Evolutionary conservation across 2,797 vertebrate genomes (phyloP), one percentile per base, ranked within the genome.

Genomic region (Holocentrus rufus): DNA sequence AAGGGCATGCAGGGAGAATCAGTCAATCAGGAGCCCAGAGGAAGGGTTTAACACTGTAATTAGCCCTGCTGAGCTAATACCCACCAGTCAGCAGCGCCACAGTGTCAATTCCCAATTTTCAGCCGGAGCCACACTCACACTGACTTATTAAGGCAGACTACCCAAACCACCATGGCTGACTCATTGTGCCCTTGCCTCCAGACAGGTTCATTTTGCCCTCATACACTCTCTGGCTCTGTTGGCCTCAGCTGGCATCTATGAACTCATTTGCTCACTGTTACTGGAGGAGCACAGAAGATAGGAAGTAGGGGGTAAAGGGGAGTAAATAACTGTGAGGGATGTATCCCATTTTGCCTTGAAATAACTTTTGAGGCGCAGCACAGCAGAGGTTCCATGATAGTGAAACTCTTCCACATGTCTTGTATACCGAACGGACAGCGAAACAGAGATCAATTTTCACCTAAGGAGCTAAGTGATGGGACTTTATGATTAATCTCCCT

Each of bases 141-240:
- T 78, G 84, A 83, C 85, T 83, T 79, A 87, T 85, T 84, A 76
- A 73, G 74, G 64, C 62, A 74, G 54, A 72, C 85, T 88, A 79
- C 59, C 49, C n/a, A 53, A 83, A 47, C 77, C 71, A 75, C 81
- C 72, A 25, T 23, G 46, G 74, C 54, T 86, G 82, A 90, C 64
- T 91, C 84, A 83, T 61, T 72, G 80, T 74, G 82, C 64, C 84
- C 80, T 86, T 85, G 82, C 88, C 83, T 88, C 81, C 60, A 86
- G 87, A 79, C 80, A 86, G 75, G 77, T 86, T 89, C 30, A 83
- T 83, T 84, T 82, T 79, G 77, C 79, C 70, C 79, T 77, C 69
- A 39, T 62, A 73, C 60, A 42, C 75, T 81, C 54, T 80, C n/a
- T n/a, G 79, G 56, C n/a, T 84, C 84, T 17, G 15, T 7, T 34